Evolutionary conservation across 2,113 vertebrate species (phyloP).

Genomic region (Struthio camelus): DNA sequence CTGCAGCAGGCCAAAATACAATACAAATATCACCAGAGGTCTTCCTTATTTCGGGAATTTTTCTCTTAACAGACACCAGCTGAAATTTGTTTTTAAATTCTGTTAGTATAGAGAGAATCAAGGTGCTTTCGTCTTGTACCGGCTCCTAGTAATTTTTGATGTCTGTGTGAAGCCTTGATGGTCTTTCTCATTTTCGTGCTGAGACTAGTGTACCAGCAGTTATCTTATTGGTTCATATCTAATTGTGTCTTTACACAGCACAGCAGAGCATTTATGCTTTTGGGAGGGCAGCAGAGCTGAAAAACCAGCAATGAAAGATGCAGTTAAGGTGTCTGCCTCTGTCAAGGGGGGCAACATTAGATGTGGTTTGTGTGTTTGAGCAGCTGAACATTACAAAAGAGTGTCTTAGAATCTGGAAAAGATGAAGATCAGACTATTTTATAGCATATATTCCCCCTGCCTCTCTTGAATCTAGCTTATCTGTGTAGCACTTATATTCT

Average conservation of each 20-base stretch:
- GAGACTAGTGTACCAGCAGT: background rate
- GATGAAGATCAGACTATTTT: background rate
- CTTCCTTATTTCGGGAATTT: background rate
- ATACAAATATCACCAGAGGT: background rate
- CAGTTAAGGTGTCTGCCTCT: background rate
- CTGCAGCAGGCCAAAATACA: background rate
- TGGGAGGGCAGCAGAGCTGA: background rate
- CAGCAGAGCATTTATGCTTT: background rate
- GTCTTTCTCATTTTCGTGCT: background rate
- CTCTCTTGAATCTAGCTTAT: background rate
- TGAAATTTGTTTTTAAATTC: background rate
- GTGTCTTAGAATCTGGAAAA: background rate
- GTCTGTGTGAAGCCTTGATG: background rate
- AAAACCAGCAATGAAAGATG: background rate
- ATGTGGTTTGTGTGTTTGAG: background rate
- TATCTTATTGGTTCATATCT: background rate
- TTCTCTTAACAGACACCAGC: background rate
- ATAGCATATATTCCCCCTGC: background rate
- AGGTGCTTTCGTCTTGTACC: background rate
- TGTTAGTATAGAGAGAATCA: background rate
- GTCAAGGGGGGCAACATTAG: background rate
- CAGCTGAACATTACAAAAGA: background rate
- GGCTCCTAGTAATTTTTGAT: background rate
- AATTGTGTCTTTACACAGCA: background rate
- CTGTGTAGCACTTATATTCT: background rate